phyloP scores from a whole-genome alignment of 2,888 invertebrate species.

The Lasioglossum leucozonium region DNA sequence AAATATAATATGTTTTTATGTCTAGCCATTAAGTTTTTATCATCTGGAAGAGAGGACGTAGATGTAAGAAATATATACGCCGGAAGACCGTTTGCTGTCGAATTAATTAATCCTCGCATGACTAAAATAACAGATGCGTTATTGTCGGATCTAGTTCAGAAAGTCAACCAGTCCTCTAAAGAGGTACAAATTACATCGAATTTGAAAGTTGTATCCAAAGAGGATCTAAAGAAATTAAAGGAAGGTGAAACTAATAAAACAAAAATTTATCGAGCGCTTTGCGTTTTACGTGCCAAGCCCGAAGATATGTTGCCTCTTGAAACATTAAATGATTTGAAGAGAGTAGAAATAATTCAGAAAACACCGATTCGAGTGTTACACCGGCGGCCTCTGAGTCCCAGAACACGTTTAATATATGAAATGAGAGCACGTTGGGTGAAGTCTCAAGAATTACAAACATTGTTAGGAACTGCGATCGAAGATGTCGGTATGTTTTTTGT shows the following conservation, averaged over 20 bases:
- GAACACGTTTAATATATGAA: slow-evolving; percentile 89
- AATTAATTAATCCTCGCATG: slow-evolving; percentile 89
- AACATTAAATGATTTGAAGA: slow-evolving; percentile 86
- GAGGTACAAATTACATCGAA: slow-evolving; percentile 87
- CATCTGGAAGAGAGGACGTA: slow-evolving; percentile 98
- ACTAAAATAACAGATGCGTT: slow-evolving; percentile 85
- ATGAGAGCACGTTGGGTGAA: slow-evolving; percentile 86
- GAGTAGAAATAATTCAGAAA: slow-evolving; percentile 90
- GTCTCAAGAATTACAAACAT: slow-evolving; percentile 68
- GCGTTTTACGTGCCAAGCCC: slow-evolving; percentile 86
- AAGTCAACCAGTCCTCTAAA: slow-evolving; percentile 86
- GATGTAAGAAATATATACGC: slow-evolving; percentile 97
- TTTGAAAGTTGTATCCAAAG: slow-evolving; percentile 89
- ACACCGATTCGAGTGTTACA: slow-evolving; percentile 97
- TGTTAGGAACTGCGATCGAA: slow-evolving; percentile 41
- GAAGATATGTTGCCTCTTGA: slow-evolving; percentile 85
- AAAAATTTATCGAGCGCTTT: slow-evolving; percentile 94
- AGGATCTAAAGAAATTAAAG: slow-evolving; percentile 90
- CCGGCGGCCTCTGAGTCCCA: slow-evolving; percentile 90
- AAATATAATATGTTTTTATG: slow-evolving; percentile 15
- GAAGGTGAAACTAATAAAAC: slow-evolving; percentile 94
- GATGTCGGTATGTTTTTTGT: slow-evolving; percentile 85
- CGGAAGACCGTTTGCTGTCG: slow-evolving; percentile 97
- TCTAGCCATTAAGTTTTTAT: slow-evolving; percentile 90
- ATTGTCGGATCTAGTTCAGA: slow-evolving; percentile 86